Evolutionary conservation across 1,140 invertebrate genomes (phyloP), one percentile per base, ranked within the genome.

Genomic region (Zaprionus ghesquierei): DNA sequence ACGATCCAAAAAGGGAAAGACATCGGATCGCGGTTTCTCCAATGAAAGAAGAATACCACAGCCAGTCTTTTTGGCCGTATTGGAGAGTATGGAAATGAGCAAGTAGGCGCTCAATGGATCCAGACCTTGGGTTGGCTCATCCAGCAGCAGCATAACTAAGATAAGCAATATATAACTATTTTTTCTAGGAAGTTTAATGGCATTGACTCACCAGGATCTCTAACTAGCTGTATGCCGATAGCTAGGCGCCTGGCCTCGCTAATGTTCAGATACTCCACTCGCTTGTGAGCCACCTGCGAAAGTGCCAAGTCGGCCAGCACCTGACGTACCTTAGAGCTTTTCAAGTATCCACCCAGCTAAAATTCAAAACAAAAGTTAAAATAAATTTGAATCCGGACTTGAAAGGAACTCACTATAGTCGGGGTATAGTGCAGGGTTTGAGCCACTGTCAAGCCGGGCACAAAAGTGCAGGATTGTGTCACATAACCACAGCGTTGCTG

Each of bases 91-190:
- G 0, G 97, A 98, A 20, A 98, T 95, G 3, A 98, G 95, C 41
- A 98, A 93, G 90, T 98, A 98, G 1, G 97, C 98, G 76, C 98
- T 97, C 9, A 98, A 91, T 0, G 97, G 97, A 92, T 98, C 97
- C 46, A 98, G 93, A 74, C 97, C 96, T 94, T 96, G 96, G 0
- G 97, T 98, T 1, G 97, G 98, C 85, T 98, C 97, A 89, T 98
- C 97, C 49, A 98, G 92, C 0, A 98, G 93, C 0, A 98, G 92
- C 70, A 98, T 93, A 4, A 97, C 96, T 96, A 33, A 3, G 56
- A 59, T 6, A 5, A 27, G 4, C 4, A 3, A 25, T 38, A 25
- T 3, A 60, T 12, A 10, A 6, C 25, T 29, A 3, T 10, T 12
- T 5, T 2, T 29, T 2, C 13, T 58, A 12, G 38, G 15, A 9